Evolutionary conservation across 1,140 invertebrate species (phyloP), one percentile per base, ranked within the genome.

Genomic region (Marisa cornuarietis): DNA sequence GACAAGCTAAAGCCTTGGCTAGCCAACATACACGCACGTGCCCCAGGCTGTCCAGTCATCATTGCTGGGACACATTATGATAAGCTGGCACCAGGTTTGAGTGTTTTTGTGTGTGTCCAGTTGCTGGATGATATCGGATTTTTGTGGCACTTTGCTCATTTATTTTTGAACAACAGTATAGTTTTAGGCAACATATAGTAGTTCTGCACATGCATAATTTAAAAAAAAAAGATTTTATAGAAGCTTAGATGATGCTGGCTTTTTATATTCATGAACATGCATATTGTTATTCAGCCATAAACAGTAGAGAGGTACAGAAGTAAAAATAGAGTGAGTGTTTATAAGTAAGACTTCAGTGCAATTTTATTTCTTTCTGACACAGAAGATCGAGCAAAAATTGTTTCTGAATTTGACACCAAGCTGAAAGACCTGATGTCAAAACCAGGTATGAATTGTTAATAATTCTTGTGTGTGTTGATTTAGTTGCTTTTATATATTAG

Each of bases 1-100:
- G 94, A 95, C 16, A 95, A 95, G 84, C 96, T 99, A 79, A 93
- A 98, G 66, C 95, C 97, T 77, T 99, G 98, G 98, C 92, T 99
- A 3, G 94, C 97, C 4, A 98, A 97, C 88, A 98, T 98, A 84
- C 96, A 97, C 87, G 93, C 93, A 81, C 79, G 89, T 71, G 88
- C 88, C 22, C 90, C 89, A n/a, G 87, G 86, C n/a, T 89, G 90
- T 76, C 90, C 90, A 18, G 90, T 91, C 22, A 86, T 91, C 72
- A 85, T 90, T 24, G 90, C 91, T 8, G 90, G 89, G 20, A 91
- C 89, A n/a, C 89, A 91, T 74, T 82, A 85, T 65, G 98, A 99
- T 90, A 93, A 96, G 58, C 94, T 98, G 1, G 93, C 94, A 68
- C 94, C 75, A 62, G 84, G 84, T 84, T 80, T 79, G 68, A 18